These are phyloP conservation scores for Paralvinella palmiformis DNA, from an alignment of 1,140 invertebrate species.

Conservation along the genomic window DNA sequence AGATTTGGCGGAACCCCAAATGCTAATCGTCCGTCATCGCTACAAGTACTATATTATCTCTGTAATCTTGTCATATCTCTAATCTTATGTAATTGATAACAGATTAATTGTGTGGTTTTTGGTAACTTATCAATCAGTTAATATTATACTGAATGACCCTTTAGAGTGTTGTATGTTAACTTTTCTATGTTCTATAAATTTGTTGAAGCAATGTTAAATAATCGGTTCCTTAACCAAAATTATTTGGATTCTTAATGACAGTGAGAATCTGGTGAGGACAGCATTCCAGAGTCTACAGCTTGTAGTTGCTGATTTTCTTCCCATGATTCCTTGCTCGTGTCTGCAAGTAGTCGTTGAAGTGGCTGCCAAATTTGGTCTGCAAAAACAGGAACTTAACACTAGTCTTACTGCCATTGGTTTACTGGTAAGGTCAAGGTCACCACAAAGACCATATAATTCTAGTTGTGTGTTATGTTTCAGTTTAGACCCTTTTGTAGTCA, in stretches of 20 bases:
- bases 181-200: too few species aligned
- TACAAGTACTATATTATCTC: too few species aligned
- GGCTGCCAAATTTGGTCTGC: constrained; percentile 90
- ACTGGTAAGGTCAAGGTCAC: constrained; percentile 64
- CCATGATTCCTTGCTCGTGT: constrained; percentile 78
- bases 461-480: not conserved
- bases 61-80: too few species aligned
- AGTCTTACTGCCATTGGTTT: constrained; percentile 95
- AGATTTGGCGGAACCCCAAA: too few species aligned
- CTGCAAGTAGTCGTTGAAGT: constrained; percentile 88
- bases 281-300: constrained; percentile 94
- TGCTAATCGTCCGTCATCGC: too few species aligned
- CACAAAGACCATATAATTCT: not conserved
- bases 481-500: not conserved
- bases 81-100: too few species aligned
- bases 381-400: constrained; percentile 95
- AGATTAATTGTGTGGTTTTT: too few species aligned
- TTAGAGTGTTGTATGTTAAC: too few species aligned
- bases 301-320: constrained; percentile 92
- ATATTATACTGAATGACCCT: too few species aligned
- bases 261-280: constrained; percentile 83
- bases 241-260: constrained; percentile 26
- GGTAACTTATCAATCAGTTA: too few species aligned
- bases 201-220: too few species aligned
- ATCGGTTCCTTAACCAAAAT: too few species aligned